Evolutionary conservation across 2,888 invertebrate species (phyloP).

Genomic region (Idaea aversata): DNA sequence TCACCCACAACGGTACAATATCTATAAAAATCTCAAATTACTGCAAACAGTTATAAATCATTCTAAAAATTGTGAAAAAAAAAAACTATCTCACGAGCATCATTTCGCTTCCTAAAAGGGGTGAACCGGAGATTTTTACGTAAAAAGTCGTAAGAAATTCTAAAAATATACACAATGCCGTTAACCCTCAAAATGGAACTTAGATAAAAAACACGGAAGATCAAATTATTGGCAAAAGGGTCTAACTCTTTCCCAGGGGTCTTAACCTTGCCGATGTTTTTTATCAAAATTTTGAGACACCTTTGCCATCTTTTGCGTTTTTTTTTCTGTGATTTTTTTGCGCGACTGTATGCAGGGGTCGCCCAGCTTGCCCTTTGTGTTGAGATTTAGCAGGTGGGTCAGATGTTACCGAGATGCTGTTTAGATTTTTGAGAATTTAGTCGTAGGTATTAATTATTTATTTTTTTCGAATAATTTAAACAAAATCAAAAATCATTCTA

Average conservation of each 20-base stretch:
- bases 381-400: constrained; percentile 75
- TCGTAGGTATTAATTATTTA: not conserved
- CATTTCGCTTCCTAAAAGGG: constrained; percentile 75
- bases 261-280: constrained; percentile 75
- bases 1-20: constrained; percentile 57
- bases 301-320: constrained; percentile 76
- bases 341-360: constrained; percentile 58
- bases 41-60: constrained; percentile 79
- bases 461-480: not conserved
- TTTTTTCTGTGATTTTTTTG: constrained; percentile 58
- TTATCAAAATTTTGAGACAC: constrained; percentile 73
- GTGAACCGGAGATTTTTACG: constrained; percentile 57
- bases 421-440: not conserved
- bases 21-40: constrained; percentile 78
- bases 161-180: constrained; percentile 33
- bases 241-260: constrained; percentile 80
- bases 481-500: not conserved
- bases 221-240: constrained; percentile 58
- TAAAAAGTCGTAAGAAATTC: constrained; percentile 41
- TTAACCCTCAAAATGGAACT: not conserved
- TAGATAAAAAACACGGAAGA: constrained; percentile 59
- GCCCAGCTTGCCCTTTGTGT: constrained; percentile 51
- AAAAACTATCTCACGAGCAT: constrained; percentile 75
- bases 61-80: constrained; percentile 47
- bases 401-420: constrained; percentile 38